A percentile compares a stretch with the other conserved stretches of the same genome.
Evolutionary conservation across 2,113 vertebrate genomes (phyloP).

Genomic region (Polypterus senegalus): DNA sequence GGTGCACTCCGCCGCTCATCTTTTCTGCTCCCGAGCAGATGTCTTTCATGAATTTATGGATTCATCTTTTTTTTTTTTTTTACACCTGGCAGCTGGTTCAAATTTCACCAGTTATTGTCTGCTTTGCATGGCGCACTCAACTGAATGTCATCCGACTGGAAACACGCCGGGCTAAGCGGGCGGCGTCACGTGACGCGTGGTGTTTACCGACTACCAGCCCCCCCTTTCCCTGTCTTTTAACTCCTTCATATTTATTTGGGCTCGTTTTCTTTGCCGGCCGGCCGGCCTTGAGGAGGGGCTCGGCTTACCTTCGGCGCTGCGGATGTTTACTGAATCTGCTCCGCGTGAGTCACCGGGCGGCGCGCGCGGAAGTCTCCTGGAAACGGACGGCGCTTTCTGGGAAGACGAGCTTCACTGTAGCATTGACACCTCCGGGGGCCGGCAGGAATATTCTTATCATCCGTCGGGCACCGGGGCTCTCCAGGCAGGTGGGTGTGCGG

Average conservation of each 20-base stretch:
- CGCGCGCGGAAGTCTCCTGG: conserved; percentile 78
- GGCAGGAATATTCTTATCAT: no score
- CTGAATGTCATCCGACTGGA: conserved; percentile 78
- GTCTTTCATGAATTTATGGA: conserved; percentile 97
- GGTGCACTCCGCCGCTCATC: conserved; percentile 64
- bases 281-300: conserved; percentile 74
- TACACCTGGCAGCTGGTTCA: conserved; percentile 92
- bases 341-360: conserved; percentile 63
- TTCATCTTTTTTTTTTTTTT: conserved; percentile 72
- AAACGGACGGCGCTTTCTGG: conserved; percentile 74
- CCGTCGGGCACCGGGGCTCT: no score
- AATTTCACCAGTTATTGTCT: conserved; percentile 86
- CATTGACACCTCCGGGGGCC: conserved; percentile 36
- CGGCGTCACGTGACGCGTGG: no score
- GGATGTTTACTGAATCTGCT: conserved; percentile 78
- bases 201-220: conserved; percentile 25
- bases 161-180: conserved; percentile 35
- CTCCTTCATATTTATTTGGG: conserved; percentile 84
- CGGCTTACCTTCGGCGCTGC: conserved; percentile 70
- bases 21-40: conserved; percentile 87
- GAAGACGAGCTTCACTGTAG: conserved; percentile 70
- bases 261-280: conserved; percentile 77
- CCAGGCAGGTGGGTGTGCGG: no score
- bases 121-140: conserved; percentile 72
- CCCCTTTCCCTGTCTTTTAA: conserved; percentile 35